phyloP scores from a whole-genome alignment of 1,140 invertebrate species.

The Arctopsyche grandis region DNA sequence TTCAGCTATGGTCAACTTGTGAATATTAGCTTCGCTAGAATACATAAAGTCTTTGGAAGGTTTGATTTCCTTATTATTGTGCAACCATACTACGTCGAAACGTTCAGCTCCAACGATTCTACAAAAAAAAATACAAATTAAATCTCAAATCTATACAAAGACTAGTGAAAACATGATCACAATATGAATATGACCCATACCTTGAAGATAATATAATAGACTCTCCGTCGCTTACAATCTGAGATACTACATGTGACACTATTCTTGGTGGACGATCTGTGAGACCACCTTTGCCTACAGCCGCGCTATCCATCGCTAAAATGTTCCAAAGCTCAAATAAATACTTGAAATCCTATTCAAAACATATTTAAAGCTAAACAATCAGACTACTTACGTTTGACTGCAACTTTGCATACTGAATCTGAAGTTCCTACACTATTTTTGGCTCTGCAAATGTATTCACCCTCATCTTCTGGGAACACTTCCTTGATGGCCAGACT shows the following conservation, averaged over 20 bases:
- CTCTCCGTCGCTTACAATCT: constrained; percentile 87
- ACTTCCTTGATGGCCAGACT: constrained; percentile 89
- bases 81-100: constrained; percentile 94
- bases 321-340: constrained; percentile 48
- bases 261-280: constrained; percentile 82
- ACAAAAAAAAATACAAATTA: constrained; percentile 34
- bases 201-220: constrained; percentile 82
- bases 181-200: constrained; percentile 51
- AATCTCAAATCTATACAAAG: not conserved
- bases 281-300: constrained; percentile 55
- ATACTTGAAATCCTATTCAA: not conserved
- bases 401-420: constrained; percentile 83
- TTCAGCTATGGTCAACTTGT: constrained; percentile 91
- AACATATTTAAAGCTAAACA: not conserved
- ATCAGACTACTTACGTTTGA: constrained; percentile 79
- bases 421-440: constrained; percentile 88
- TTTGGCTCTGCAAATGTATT: constrained; percentile 87
- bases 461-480: constrained; percentile 93
- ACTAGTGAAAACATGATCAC: not conserved
- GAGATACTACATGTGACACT: constrained; percentile 83
- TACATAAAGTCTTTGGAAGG: constrained; percentile 97
- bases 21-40: constrained; percentile 88
- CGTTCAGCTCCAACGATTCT: constrained; percentile 87
- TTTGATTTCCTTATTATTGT: constrained; percentile 97
- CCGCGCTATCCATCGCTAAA: constrained; percentile 72